phyloP scores from a whole-genome alignment of 2,113 vertebrate species.

The Crotalus horridus region DNA sequence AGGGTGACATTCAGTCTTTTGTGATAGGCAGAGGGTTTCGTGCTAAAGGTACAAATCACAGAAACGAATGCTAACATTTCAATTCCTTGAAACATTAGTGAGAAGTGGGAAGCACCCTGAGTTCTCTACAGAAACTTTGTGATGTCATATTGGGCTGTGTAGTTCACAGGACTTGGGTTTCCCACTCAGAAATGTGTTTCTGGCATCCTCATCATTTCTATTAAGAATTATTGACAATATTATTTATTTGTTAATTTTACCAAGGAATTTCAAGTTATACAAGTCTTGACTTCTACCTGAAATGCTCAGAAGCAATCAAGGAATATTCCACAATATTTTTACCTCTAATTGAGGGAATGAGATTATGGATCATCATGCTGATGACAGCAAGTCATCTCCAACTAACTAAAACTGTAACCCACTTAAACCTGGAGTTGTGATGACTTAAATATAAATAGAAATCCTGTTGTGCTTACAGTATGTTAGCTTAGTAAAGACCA shows the following conservation, averaged over 20 bases:
- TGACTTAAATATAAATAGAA: background rate
- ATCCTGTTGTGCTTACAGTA: background rate
- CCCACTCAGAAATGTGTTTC: background rate
- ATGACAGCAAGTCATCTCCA: background rate
- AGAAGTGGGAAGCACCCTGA: background rate
- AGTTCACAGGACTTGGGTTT: background rate
- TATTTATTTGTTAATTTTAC: background rate
- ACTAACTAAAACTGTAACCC: too few relatives aligned
- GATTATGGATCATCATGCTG: background rate
- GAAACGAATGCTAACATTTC: background rate
- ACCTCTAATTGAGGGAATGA: background rate
- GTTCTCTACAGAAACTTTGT: background rate
- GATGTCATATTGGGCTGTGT: background rate
- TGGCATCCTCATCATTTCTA: background rate
- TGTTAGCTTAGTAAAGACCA: background rate
- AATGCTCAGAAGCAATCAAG: background rate
- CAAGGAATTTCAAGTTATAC: background rate
- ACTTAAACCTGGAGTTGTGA: background rate
- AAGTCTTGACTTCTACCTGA: background rate
- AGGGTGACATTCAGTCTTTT: background rate
- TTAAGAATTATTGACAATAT: background rate
- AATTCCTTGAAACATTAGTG: background rate
- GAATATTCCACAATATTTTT: background rate
- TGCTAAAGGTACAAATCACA: background rate
- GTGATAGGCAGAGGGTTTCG: background rate